Base-by-base conservation (phyloP, 2,113 vertebrate species). In the Nettapus auritus region DNA sequence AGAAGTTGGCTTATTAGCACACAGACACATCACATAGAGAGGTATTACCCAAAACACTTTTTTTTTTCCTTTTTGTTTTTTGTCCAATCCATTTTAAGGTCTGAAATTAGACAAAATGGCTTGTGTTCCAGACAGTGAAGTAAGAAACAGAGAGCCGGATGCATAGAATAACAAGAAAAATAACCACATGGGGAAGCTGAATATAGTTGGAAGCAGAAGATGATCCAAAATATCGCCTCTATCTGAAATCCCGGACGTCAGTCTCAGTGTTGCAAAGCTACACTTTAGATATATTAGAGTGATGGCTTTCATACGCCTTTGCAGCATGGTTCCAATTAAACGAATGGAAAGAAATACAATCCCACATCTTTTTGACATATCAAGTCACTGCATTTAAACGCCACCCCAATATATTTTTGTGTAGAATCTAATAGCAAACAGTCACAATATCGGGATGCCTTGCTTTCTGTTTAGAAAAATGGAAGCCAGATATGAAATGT, bases 241-340 rank as follows among this genome's bases (percentile, higher is more conserved):
- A 89, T 94, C 92, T 94, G 69, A 88, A 94, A 94, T 90, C 89
- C 92, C 86, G 81, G 88, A 94, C 73, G 91, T 93, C 48, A 92
- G 82, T 93, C 89, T 93, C 74, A 55, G 77, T 3, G 0, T 70
- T 20, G 11, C 80, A 85, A 74, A 92, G 86, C 84, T 95, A 80
- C 50, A 6, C 84, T 87, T 90, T 28, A 93, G 86, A 89, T 44
- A 73, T 55, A 93, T 34, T 88, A 63, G 81, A 90, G 63, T 50
- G 86, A 94, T 93, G 76, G 74, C 59, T 94, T 94, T 96, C 93
- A 95, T 95, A 84, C 50, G 7, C 70, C 33, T 79, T 76, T 87
- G 46, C 88, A 89, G 67, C 77, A 92, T 93, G 96, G 88, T 93
- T 97, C 84, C 94, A 96, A 94, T 96, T 95, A 96, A 95, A 92